phyloP scores from a whole-genome alignment of 2,888 invertebrate species.

The Poecilus cupreus region DNA sequence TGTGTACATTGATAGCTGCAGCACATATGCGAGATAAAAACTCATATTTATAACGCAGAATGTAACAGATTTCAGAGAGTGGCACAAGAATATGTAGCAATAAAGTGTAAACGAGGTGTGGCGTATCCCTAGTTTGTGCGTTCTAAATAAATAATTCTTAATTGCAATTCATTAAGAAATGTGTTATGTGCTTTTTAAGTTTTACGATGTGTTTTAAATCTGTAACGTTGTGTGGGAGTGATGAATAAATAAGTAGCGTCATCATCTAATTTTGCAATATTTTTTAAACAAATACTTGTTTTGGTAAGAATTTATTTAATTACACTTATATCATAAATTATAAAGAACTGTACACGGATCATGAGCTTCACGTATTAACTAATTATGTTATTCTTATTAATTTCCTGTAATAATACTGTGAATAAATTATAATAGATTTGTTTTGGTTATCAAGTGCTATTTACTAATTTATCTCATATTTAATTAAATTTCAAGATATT shows the following conservation, averaged over 20 bases:
- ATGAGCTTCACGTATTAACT: background rate
- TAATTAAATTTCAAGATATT: background rate
- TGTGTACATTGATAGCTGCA: background rate
- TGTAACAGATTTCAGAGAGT: background rate
- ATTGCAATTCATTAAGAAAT: constrained; percentile 35
- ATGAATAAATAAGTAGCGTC: constrained; percentile 10
- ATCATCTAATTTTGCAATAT: background rate
- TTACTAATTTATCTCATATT: no score
- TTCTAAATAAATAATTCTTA: constrained; percentile 37
- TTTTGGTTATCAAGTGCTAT: background rate
- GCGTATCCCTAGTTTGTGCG: constrained; percentile 45
- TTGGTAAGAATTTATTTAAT: background rate
- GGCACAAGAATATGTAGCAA: constrained; percentile 10
- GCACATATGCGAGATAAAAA: background rate
- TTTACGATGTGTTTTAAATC: constrained; percentile 45
- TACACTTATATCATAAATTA: background rate
- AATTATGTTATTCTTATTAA: constrained; percentile 14
- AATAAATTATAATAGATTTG: no score
- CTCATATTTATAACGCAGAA: background rate
- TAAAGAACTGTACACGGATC: no score
- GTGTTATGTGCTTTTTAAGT: constrained; percentile 17
- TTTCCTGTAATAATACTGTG: background rate
- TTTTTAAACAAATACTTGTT: no score
- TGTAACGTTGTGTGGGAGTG: constrained; percentile 5
- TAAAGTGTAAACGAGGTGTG: constrained; percentile 48